Base-by-base conservation (phyloP, 2,888 invertebrate species). In the Tetragnatha montana region DNA sequence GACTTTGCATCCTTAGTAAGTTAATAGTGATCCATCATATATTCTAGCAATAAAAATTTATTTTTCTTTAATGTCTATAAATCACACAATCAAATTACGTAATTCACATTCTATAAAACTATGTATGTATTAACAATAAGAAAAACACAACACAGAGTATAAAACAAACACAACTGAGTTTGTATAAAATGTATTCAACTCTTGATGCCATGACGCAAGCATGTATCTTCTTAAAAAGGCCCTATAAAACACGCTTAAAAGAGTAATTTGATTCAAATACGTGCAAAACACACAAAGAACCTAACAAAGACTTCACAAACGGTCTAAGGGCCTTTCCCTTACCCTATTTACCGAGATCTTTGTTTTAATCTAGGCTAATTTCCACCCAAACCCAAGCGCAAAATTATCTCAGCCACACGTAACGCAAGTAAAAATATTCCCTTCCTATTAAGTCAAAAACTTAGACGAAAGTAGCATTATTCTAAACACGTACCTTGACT, bases 401-500 rank as follows among this genome's bases (percentile, higher is more conserved):
- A 50, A 78, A 85, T 78, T 78, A 78, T 49, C 85, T 78, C 85
- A 50, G 60, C 71, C 51, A 35, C 2, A 22, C 8, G n/a, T 51
- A 78, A 78, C 47, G 70, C 70, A 8, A 68, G 69, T 82, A 19
- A 60, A 82, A 82, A 35, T 35, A 60, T 74, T 73, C 69, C 8
- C 49, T 21, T 12, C 69, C 75, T 81, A 80, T 87, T 81, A 75
- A 87, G 75, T 71, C 17, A 12, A 50, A 73, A 82, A 60, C 76
- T 35, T 22, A 17, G 73, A n/a, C 60, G 35, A 79, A 69, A 60
- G 35, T 49, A 84, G 74, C 74, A 79, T 69, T 80, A 88, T 88
- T 88, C 88, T 84, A 88, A 88, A 84, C 88, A 88, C 88, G 88
- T 80, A 35, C 74, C 70, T 50, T 83, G 49, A 88, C 35, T 84